Evolutionary conservation across 2,113 vertebrate genomes (phyloP), one percentile per base, ranked within the genome.

Genomic region (Gymnobelideus leadbeateri): DNA sequence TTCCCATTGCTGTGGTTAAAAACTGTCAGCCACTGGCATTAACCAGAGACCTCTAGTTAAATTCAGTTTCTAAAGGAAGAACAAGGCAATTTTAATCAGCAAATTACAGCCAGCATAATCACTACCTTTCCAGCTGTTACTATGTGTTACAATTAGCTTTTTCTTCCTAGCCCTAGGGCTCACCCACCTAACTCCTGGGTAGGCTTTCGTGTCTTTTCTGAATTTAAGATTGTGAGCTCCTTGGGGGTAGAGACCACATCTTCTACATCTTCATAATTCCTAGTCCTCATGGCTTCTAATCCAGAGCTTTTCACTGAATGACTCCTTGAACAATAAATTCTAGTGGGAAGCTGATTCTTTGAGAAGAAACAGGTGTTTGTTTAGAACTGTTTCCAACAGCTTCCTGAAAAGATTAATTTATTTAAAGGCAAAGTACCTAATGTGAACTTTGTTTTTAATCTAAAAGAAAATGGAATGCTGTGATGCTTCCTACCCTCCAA

Each of bases 21-120:
- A 47, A 61, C 31, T 21, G 68, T 43, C 68, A 84, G 68, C 68
- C 68, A 84, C 4, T 84, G 68, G 68, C 51, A 52, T 93, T 89
- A 94, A 91, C 94, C 84, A 54, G 6, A 92, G 91, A 96, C 19
- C 68, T 91, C 91, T 94, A 90, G 26, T 77, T 94, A 95, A 95
- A 89, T 51, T 93, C 92, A 92, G 28, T 12, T 91, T 95, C 57
- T 91, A 89, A n/a, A 95, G 43, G 19, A 37, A 91, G 93, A 91
- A 54, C 8, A 46, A 26, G 77, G 5, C 25, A 51, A 51, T 84
- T 84, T 28, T 51, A 50, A 19, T 90, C 68, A 92, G 57, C 50
- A 93, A 97, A 96, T 53, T 10, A 53, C 26, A 57, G 37, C 51
- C 19, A 61, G 14, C 77, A 37, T 2, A 89, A 24, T 50, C n/a